Percentiles rank a stretch among this genome's conserved stretches.
Evolutionary conservation across 2,888 invertebrate genomes (phyloP).

Genomic region (Euplagia quadripunctaria): DNA sequence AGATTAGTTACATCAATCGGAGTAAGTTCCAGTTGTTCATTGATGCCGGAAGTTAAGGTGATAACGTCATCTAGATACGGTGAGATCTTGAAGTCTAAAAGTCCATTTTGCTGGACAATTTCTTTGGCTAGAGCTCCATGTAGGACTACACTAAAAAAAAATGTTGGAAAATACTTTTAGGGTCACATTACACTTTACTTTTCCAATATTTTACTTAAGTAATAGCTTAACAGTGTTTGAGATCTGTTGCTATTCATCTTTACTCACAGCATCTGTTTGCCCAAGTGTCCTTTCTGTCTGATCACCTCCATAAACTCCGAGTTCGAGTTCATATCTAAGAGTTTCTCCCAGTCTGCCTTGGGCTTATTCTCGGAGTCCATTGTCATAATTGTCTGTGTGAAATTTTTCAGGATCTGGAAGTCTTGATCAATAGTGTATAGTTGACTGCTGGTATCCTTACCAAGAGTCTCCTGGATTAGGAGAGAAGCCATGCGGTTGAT

Average conservation of each 20-base stretch:
- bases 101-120: conserved; percentile 77
- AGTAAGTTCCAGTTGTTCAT: conserved; percentile 65
- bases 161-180: neutral
- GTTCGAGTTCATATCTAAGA: conserved; percentile 64
- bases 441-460: conserved; percentile 74
- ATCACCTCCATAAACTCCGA: conserved; percentile 68
- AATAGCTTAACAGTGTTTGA: neutral
- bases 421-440: conserved; percentile 75
- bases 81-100: conserved; percentile 76
- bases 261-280: conserved; percentile 80
- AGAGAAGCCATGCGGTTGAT: conserved; percentile 82
- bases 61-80: conserved; percentile 71
- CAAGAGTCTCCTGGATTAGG: conserved; percentile 78
- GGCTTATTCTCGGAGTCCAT: conserved; percentile 54
- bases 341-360: conserved; percentile 62
- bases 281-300: conserved; percentile 62
- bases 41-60: conserved; percentile 67
- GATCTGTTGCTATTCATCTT: neutral
- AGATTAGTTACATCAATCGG: conserved; percentile 55
- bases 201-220: neutral
- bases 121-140: conserved; percentile 83
- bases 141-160: conserved; percentile 71
- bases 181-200: neutral
- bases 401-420: conserved; percentile 71
- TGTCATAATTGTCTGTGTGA: conserved; percentile 61